Evolutionary conservation across 1,140 invertebrate species (phyloP), one percentile per base, ranked within the genome.

Genomic region (Hycleus phaleratus): DNA sequence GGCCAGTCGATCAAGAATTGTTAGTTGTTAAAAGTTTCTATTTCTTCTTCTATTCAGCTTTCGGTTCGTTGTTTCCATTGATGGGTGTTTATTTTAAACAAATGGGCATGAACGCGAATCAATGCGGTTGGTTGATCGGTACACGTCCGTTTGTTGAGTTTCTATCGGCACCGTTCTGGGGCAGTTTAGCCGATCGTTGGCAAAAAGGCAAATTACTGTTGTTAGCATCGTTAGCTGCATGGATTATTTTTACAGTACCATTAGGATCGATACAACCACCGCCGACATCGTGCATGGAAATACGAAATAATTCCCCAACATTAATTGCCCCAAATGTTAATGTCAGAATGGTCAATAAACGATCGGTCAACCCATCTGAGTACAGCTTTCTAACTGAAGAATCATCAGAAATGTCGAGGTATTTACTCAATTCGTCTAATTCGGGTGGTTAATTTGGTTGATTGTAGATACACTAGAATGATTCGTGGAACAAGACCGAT

Each of bases 41-140:
- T 74, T 98, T 99, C 75, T 98, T 98, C 81, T 99, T 98, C 77
- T 99, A 98, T 72, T 95, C 96, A 2, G 96, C 97, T 1, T 99
- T 99, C 68, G 97, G 97, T 4, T 97, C 94, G 0, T 80, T 99
- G 0, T 98, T 98, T 71, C 97, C 97, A 0, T 76, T 99, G 26
- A 93, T 99, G 87, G 96, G 93, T 18, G 92, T 99, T 18, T 99
- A 98, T 75, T 99, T 99, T 79, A 98, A 93, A 74, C 94, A 97
- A 77, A 88, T 98, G 84, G 96, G 94, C 5, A 96, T 98, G 93
- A 97, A 96, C 75, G 88, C 95, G 0, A 87, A 86, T 4, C 95
- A 98, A 73, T 93, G 92, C 67, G 95, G 96, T 10, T 80, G 97
- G 26, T 82, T 95, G 0, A 90, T 95, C 59, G 95, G 95, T 18